Conservation (phyloP, 2,797 vertebrate species). For the Antrozous pallidus region DNA sequence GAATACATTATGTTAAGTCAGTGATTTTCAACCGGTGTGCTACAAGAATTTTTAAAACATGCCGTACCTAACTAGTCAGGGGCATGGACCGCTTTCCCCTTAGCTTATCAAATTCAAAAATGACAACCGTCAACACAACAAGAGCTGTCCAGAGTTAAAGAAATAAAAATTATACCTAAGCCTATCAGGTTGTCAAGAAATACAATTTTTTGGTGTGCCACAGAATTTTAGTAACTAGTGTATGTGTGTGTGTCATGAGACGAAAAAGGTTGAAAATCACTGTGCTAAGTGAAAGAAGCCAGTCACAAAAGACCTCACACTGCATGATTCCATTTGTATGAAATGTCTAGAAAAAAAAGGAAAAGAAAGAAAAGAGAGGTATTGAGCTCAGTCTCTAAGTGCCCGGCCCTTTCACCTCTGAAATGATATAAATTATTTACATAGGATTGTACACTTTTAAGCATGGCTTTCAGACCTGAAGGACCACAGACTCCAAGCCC, state of each 20-base stretch:
- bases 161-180: too few species aligned
- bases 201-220: too few species aligned
- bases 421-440: neutral
- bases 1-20: neutral
- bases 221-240: too few species aligned
- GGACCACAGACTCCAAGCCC: neutral
- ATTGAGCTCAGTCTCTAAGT: neutral
- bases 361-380: neutral
- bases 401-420: neutral
- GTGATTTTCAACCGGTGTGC: too few species aligned
- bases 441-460: neutral
- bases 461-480: neutral
- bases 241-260: too few species aligned
- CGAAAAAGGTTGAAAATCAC: neutral
- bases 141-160: too few species aligned
- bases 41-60: too few species aligned
- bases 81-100: too few species aligned
- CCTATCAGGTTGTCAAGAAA: too few species aligned
- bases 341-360: neutral
- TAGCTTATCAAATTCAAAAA: too few species aligned
- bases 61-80: too few species aligned
- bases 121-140: too few species aligned
- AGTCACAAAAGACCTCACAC: neutral
- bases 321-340: neutral
- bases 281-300: neutral